Conservation (phyloP, 2,888 invertebrate genomes). For the Coecobrya sp. region DNA sequence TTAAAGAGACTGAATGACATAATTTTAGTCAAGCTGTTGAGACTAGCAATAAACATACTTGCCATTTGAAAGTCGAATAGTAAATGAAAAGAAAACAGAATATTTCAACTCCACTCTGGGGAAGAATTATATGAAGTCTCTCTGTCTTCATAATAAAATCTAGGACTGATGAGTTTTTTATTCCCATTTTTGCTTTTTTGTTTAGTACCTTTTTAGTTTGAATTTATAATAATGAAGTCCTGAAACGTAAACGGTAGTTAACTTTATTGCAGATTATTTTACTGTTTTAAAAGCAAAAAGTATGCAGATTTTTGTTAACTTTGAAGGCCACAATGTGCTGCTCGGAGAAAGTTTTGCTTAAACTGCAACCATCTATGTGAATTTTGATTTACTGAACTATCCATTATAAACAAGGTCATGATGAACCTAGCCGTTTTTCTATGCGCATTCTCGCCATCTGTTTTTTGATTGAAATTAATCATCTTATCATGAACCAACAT, state of each 20-base stretch:
- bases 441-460: background rate
- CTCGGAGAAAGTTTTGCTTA: background rate
- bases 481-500: background rate
- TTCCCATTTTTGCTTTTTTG: background rate
- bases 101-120: background rate
- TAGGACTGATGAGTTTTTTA: background rate
- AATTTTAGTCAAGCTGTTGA: background rate
- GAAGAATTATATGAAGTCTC: slow-evolving; percentile 11
- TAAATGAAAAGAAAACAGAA: background rate
- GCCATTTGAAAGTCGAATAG: background rate
- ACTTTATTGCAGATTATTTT: background rate
- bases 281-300: background rate
- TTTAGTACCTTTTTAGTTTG: background rate
- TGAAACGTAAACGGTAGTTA: background rate
- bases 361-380: background rate
- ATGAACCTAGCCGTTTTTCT: background rate
- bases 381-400: slow-evolving; percentile 14
- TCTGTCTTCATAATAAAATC: background rate
- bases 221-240: background rate
- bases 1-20: slow-evolving; percentile 2
- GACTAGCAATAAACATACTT: background rate
- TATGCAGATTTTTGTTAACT: background rate
- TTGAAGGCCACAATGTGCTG: slow-evolving; percentile 23
- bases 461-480: background rate
- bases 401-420: slow-evolving; percentile 36